Conservation (phyloP, 2,797 vertebrate species). For the Mormyrops boulengeri region DNA sequence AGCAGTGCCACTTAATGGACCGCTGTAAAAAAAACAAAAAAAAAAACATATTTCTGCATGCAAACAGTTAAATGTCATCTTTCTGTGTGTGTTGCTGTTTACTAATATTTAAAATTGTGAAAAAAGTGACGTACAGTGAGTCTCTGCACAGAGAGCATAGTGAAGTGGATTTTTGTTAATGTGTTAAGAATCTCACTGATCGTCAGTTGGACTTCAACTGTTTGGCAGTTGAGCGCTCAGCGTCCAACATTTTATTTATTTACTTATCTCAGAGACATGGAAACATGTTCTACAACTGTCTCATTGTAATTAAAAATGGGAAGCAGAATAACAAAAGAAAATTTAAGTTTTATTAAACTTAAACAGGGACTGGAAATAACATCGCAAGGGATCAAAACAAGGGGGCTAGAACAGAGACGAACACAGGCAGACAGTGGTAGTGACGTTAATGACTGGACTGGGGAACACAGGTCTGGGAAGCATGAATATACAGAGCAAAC, state of each 20-base stretch:
- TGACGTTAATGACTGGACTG: neutral
- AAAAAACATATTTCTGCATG: neutral
- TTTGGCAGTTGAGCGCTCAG: neutral
- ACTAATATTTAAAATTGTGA: neutral
- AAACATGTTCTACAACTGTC: neutral
- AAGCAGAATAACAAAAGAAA: neutral
- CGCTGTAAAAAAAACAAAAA: neutral
- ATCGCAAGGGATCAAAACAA: neutral
- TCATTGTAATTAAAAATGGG: neutral
- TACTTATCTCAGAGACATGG: neutral
- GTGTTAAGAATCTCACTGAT: neutral
- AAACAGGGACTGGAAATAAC: neutral
- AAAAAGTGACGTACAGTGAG: neutral
- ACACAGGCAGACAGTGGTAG: neutral
- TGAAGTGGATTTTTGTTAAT: neutral
- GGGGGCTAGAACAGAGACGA: neutral
- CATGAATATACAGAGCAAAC: neutral
- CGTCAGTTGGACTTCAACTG: neutral
- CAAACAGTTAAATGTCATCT: neutral
- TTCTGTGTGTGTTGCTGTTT: neutral
- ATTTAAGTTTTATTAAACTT: neutral
- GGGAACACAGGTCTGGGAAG: neutral
- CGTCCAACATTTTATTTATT: neutral
- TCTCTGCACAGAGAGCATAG: neutral
- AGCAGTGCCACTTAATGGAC: neutral